A percentile compares a stretch with the other conserved stretches of the same genome.
Conservation (phyloP, 2,113 vertebrate species). For the Antigone vipio region DNA sequence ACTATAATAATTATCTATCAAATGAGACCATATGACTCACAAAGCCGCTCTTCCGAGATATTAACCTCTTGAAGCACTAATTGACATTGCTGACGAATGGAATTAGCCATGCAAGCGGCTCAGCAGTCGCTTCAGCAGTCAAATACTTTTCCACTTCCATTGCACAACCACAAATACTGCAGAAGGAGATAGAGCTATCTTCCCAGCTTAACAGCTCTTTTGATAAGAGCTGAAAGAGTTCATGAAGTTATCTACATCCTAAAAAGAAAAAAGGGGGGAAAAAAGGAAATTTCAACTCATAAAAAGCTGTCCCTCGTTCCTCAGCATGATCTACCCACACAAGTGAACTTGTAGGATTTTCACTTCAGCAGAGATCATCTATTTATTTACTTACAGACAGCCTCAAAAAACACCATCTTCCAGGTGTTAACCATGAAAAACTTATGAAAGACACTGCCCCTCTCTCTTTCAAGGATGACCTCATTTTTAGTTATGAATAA, state of each 20-base stretch:
- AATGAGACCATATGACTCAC: constrained; percentile 60
- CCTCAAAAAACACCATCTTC: background rate
- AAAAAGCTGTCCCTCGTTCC: background rate
- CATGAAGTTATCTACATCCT: background rate
- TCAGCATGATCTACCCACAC: background rate
- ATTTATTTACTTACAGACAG: background rate
- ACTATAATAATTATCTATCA: constrained; percentile 54
- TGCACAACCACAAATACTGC: background rate
- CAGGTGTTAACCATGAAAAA: background rate
- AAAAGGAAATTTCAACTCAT: background rate
- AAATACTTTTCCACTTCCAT: background rate
- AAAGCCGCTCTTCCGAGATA: constrained; percentile 28
- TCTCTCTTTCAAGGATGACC: background rate
- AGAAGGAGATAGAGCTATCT: background rate
- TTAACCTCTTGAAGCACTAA: constrained; percentile 46
- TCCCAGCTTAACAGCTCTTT: background rate
- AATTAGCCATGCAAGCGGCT: background rate
- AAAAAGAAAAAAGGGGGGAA: background rate
- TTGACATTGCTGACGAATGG: background rate
- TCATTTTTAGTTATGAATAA: background rate
- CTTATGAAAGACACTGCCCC: fast-evolving
- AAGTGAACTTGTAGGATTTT: background rate
- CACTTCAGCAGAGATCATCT: background rate
- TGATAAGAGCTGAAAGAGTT: background rate
- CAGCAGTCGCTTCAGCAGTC: background rate